phyloP scores from a whole-genome alignment of 2,113 vertebrate genomes.

The Xiphophorus hellerii region DNA sequence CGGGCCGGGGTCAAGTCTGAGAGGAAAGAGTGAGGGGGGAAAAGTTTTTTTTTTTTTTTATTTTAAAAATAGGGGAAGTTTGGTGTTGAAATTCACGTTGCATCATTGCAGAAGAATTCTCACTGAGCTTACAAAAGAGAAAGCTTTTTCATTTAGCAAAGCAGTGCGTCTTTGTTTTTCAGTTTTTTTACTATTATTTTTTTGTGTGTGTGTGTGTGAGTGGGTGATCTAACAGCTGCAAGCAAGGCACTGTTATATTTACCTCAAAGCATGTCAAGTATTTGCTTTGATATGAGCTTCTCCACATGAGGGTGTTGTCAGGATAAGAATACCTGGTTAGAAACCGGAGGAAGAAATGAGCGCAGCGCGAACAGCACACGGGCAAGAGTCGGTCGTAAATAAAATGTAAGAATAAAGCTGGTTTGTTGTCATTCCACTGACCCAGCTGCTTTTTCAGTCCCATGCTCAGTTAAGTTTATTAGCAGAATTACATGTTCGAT shows the following conservation, averaged over 20 bases:
- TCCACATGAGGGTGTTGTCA: slow-evolving; percentile 39
- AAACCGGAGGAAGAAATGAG: slow-evolving; percentile 22
- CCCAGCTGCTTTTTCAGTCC: slow-evolving; percentile 9
- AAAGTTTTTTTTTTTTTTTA: too few species aligned
- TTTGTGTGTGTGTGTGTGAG: background rate
- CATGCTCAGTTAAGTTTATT: slow-evolving; percentile 24
- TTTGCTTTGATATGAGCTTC: slow-evolving; percentile 65
- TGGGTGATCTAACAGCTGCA: slow-evolving; percentile 53
- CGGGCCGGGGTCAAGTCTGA: slow-evolving; percentile 12
- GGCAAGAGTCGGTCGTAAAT: background rate
- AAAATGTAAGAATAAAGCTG: slow-evolving; percentile 6
- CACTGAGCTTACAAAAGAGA: slow-evolving; percentile 51
- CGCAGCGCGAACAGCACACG: background rate
- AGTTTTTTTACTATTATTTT: background rate
- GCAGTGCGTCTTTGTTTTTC: slow-evolving; percentile 2
- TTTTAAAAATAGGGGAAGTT: background rate
- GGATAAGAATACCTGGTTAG: slow-evolving; percentile 22
- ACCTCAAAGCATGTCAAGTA: slow-evolving; percentile 60
- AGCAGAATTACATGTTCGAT: slow-evolving; percentile 24
- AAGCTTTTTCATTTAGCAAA: slow-evolving; percentile 40
- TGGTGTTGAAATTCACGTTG: slow-evolving; percentile 59
- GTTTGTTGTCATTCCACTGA: slow-evolving; percentile 15
- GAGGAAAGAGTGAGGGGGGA: background rate
- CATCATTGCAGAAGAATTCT: slow-evolving; percentile 74
- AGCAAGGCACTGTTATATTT: slow-evolving; percentile 62